Percentiles rank a stretch among this genome's conserved stretches.
phyloP scores from a whole-genome alignment of 2,113 vertebrate genomes.

The Fulica atra region DNA sequence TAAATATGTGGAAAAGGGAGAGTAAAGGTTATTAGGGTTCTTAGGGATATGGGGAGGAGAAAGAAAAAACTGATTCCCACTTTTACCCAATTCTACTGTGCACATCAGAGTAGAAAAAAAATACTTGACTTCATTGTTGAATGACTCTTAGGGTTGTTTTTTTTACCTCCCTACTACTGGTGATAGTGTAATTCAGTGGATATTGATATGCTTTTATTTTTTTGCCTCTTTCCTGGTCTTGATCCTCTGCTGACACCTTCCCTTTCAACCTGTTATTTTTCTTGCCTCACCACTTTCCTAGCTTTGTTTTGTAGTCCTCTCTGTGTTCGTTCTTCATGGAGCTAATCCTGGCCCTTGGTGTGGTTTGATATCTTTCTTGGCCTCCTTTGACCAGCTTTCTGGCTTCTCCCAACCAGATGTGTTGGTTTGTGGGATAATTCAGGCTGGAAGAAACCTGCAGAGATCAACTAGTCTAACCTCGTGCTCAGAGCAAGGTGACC shows the following conservation, averaged over 20 bases:
- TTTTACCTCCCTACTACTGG: not conserved
- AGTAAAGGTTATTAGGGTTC: constrained; percentile 7
- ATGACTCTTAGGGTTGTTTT: not conserved
- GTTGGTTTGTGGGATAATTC: not conserved
- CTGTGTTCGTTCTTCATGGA: not conserved
- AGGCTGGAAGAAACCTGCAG: not conserved
- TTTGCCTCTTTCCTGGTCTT: not conserved
- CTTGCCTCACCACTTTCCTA: not conserved
- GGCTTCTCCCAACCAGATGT: not conserved
- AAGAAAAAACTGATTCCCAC: not conserved
- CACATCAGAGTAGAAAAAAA: not conserved
- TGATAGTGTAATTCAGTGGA: not conserved
- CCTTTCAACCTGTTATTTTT: not conserved
- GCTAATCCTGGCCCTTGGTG: not conserved
- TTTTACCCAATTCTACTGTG: not conserved
- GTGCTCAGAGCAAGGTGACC: not conserved
- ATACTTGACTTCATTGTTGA: not conserved
- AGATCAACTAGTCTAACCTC: not conserved
- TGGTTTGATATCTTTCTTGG: not conserved
- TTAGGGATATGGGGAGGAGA: not conserved
- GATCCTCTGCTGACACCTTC: not conserved
- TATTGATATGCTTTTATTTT: not conserved
- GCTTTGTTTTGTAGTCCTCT: not conserved
- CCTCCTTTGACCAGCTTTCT: not conserved
- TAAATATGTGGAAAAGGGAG: not conserved